These are phyloP conservation scores for Philonicus albiceps DNA, from an alignment of 2,888 invertebrate genomes.

Conservation along the genomic window DNA sequence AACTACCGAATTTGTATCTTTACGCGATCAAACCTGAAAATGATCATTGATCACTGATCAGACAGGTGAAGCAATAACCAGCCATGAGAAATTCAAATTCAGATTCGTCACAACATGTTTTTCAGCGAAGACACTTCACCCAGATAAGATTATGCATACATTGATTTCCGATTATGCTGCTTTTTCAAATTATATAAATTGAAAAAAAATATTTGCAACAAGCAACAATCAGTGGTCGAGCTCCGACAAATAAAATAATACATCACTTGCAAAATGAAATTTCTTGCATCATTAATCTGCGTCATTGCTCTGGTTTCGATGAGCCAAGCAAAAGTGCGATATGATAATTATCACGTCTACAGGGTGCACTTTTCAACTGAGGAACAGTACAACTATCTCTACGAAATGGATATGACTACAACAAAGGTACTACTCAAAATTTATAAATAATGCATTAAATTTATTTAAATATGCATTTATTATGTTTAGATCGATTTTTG, in stretches of 20 bases:
- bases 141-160: background rate
- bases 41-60: background rate
- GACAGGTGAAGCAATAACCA: background rate
- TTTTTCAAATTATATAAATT: background rate
- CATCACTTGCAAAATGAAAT: background rate
- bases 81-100: background rate
- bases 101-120: background rate
- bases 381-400: background rate
- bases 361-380: background rate
- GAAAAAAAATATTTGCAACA: background rate
- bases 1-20: background rate
- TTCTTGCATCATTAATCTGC: background rate
- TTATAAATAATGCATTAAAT: background rate
- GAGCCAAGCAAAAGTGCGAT: background rate
- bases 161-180: background rate
- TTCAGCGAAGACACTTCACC: background rate
- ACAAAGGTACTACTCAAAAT: background rate
- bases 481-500: background rate
- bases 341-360: conserved; percentile 14
- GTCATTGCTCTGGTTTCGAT: background rate
- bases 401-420: background rate
- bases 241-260: background rate
- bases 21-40: background rate
- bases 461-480: background rate
- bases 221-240: background rate